phyloP scores from a whole-genome alignment of 2,888 invertebrate genomes.

The Heliconius cydno region DNA sequence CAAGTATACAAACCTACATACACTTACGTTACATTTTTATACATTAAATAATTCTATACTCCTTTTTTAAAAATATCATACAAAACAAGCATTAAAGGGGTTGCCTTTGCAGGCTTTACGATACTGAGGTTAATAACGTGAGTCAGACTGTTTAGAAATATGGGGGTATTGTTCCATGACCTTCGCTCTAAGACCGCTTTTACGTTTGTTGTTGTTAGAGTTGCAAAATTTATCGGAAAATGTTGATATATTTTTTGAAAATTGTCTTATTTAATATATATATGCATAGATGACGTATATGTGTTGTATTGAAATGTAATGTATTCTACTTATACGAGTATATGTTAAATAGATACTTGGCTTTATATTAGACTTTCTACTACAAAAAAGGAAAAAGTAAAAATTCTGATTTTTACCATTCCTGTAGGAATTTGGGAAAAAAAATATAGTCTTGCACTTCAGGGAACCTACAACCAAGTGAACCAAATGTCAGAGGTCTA shows the following conservation, averaged over 20 bases:
- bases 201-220: neutral
- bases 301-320: too few species aligned
- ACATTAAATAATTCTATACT: neutral
- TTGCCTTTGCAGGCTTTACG: constrained; percentile 1
- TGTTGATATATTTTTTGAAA: too few species aligned
- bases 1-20: neutral
- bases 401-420: too few species aligned
- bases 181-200: constrained; percentile 9
- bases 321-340: too few species aligned
- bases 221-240: neutral
- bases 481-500: too few species aligned
- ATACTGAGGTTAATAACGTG: constrained; percentile 22
- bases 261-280: too few species aligned
- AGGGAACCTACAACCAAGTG: too few species aligned
- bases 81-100: neutral
- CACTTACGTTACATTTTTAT: neutral
- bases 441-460: too few species aligned
- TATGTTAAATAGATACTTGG: too few species aligned
- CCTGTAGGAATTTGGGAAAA: too few species aligned
- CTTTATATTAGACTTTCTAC: neutral
- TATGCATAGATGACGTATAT: too few species aligned
- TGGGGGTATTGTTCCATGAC: constrained; percentile 43
- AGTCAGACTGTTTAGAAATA: constrained; percentile 23
- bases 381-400: too few species aligned
- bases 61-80: neutral